Evolutionary conservation across 2,797 vertebrate species (phyloP).

Genomic region (Hoplostethus atlanticus): DNA sequence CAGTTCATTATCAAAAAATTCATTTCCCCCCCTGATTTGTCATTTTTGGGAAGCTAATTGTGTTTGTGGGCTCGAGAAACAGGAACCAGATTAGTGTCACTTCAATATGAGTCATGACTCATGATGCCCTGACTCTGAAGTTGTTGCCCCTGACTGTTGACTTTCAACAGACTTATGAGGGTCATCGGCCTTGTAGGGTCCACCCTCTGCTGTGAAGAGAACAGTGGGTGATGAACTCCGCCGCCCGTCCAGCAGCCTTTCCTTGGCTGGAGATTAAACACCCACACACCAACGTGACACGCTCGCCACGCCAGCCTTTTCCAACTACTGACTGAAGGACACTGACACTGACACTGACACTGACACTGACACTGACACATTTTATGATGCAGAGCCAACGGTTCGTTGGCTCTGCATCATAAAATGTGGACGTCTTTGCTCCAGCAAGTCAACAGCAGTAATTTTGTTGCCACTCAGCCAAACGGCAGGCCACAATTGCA

Average conservation of each 20-base stretch:
- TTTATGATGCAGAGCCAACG: no score
- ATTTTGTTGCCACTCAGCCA: constrained; percentile 35
- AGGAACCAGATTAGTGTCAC: constrained; percentile 43
- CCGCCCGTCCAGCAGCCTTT: constrained; percentile 49
- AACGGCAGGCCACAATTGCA: not conserved
- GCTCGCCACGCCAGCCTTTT: constrained; percentile 33
- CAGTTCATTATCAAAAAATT: not conserved
- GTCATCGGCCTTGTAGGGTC: constrained; percentile 58
- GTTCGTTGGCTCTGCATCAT: constrained; percentile 24
- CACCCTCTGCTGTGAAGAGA: constrained; percentile 47
- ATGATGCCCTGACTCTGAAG: constrained; percentile 24
- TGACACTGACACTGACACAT: no score
- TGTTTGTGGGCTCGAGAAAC: constrained; percentile 1
- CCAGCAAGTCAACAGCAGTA: constrained; percentile 27
- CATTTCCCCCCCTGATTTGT: no score
- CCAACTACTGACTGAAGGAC: constrained; percentile 41
- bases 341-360: no score
- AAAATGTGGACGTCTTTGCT: constrained; percentile 30
- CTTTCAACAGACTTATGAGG: constrained; percentile 65
- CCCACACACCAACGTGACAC: constrained; percentile 9
- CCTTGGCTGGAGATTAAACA: constrained; percentile 66
- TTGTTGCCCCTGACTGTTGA: constrained; percentile 52
- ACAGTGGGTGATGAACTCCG: constrained; percentile 12
- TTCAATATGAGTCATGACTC: constrained; percentile 14
- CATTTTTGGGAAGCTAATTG: no score